Conservation (phyloP, 1,140 invertebrate species). For the Apis laboriosa region DNA sequence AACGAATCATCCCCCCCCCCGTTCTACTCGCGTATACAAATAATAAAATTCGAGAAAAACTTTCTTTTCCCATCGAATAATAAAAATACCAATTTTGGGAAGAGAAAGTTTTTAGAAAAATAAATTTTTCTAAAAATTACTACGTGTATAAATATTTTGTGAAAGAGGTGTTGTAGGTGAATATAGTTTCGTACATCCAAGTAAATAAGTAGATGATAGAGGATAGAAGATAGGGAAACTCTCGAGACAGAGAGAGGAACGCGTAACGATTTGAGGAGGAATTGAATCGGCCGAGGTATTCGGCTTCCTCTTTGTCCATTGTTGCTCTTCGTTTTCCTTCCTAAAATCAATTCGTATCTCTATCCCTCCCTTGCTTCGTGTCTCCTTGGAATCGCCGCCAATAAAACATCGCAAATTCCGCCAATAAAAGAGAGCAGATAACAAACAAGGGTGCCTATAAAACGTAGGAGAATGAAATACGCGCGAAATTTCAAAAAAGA, state of each 20-base stretch:
- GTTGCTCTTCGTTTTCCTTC: background rate
- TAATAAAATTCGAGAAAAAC: too few relatives aligned
- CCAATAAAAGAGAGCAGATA: background rate
- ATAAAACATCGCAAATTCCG: background rate
- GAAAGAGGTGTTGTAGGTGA: too few relatives aligned
- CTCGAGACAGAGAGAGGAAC: background rate
- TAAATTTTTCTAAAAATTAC: too few relatives aligned
- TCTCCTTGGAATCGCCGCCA: background rate
- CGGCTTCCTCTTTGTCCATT: background rate
- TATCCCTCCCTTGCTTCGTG: too few relatives aligned
- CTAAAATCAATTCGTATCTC: background rate
- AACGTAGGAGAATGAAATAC: background rate
- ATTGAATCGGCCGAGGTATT: background rate
- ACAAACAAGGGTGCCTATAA: background rate
- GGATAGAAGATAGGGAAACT: too few relatives aligned
- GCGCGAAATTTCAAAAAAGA: too few relatives aligned
- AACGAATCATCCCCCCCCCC: background rate
- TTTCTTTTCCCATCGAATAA: too few relatives aligned
- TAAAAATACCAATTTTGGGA: background rate
- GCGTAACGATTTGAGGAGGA: conserved; percentile 9
- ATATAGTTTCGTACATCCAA: too few relatives aligned
- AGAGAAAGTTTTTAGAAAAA: too few relatives aligned
- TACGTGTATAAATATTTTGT: too few relatives aligned
- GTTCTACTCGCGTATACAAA: too few relatives aligned
- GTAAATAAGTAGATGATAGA: too few relatives aligned